Evolutionary conservation across 2,797 vertebrate genomes (phyloP).

Genomic region (Stomatorhinus walkeri): DNA sequence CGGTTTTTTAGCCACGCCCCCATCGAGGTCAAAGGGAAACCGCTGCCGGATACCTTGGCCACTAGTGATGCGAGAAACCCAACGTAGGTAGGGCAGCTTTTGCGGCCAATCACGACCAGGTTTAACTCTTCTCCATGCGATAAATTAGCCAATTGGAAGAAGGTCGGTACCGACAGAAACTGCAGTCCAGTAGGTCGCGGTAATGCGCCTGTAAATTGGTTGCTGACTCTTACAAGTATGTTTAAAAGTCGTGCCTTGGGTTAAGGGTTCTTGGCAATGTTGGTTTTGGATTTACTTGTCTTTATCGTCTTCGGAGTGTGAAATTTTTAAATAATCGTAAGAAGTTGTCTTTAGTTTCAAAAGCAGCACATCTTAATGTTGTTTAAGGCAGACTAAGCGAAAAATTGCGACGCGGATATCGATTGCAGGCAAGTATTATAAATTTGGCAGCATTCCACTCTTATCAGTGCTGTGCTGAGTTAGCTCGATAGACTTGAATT

Average conservation of each 20-base stretch:
- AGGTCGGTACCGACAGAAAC: background rate
- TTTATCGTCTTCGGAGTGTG: background rate
- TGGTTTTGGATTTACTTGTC: background rate
- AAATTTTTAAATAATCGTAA: background rate
- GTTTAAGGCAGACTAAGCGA: background rate
- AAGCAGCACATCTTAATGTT: background rate
- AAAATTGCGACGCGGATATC: background rate
- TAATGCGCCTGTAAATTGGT: background rate
- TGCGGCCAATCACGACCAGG: background rate
- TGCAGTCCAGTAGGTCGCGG: background rate
- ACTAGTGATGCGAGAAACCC: background rate
- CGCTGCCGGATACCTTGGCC: background rate
- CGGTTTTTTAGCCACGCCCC: background rate
- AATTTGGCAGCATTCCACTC: background rate
- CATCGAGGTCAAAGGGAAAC: background rate
- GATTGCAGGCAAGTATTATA: background rate
- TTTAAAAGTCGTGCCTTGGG: background rate
- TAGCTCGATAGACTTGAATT: background rate
- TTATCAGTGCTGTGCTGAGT: background rate
- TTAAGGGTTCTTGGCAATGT: background rate
- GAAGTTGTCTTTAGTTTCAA: background rate
- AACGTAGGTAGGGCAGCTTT: background rate
- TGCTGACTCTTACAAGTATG: background rate
- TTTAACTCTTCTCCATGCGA: background rate
- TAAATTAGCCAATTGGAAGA: background rate